Evolutionary conservation across 2,888 invertebrate genomes (phyloP).

Genomic region (Apomyelois bistriatella): DNA sequence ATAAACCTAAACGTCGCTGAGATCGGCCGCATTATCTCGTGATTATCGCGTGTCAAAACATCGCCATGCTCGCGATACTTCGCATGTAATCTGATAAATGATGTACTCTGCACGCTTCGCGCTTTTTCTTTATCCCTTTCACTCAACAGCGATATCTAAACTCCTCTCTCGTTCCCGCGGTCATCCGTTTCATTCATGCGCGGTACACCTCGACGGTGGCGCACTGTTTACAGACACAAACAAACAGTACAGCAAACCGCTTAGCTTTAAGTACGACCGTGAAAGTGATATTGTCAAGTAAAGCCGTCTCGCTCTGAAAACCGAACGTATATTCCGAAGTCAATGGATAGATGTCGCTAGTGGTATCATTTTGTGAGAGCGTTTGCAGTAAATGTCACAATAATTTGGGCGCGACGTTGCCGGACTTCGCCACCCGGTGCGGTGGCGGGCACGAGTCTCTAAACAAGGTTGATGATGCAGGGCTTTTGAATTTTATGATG

Average conservation of each 20-base stretch:
- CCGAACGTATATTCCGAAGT: conserved; percentile 53
- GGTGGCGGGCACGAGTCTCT: conserved; percentile 66
- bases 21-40: conserved; percentile 79
- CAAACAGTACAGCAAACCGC: conserved; percentile 80
- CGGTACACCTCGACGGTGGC: conserved; percentile 71
- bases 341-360: conserved; percentile 69
- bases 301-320: conserved; percentile 63
- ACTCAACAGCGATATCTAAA: conserved; percentile 29
- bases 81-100: conserved; percentile 81
- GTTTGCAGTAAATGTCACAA: conserved; percentile 70
- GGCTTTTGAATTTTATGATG: conserved; percentile 35
- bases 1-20: conserved; percentile 76
- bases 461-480: conserved; percentile 47
- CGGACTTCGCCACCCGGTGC: conserved; percentile 73
- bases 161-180: conserved; percentile 51
- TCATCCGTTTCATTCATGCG: conserved; percentile 80
- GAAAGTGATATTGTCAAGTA: conserved; percentile 79
- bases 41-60: conserved; percentile 82
- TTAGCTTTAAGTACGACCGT: conserved; percentile 79
- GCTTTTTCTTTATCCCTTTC: conserved; percentile 52
- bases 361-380: conserved; percentile 49
- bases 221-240: conserved; percentile 80
- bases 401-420: conserved; percentile 78
- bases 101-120: conserved; percentile 78
- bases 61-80: conserved; percentile 80